phyloP scores from a whole-genome alignment of 2,797 vertebrate genomes.

The Jordanella pulchra region DNA sequence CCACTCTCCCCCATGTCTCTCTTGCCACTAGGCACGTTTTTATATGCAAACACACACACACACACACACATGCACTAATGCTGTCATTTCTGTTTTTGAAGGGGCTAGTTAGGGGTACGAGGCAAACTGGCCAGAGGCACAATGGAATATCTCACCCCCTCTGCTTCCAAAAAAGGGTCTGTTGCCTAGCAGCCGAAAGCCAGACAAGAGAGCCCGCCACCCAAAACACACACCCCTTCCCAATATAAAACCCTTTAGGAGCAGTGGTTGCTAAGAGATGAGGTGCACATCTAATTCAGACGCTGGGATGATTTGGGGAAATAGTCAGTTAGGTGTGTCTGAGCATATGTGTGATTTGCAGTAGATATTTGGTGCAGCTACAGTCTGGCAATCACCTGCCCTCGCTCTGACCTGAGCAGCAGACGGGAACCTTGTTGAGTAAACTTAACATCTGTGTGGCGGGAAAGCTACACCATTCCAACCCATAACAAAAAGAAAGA shows the following conservation, averaged over 20 bases:
- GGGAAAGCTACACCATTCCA: conserved; percentile 25
- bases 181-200: conserved; percentile 76
- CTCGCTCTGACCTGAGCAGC: conserved; percentile 33
- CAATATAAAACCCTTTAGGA: conserved; percentile 50
- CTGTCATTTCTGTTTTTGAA: conserved; percentile 17
- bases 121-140: conserved; percentile 46
- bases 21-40: conserved; percentile 29
- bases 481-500: conserved; percentile 5
- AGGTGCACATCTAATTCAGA: conserved; percentile 54
- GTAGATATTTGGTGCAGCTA: conserved; percentile 39
- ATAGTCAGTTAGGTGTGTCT: conserved; percentile 42
- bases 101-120: conserved; percentile 42
- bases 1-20: conserved; percentile 33
- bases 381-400: conserved; percentile 48
- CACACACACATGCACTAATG: not conserved
- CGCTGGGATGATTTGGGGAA: conserved; percentile 50
- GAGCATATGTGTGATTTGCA: conserved; percentile 1
- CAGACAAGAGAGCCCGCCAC: conserved; percentile 37
- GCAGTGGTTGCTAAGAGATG: conserved; percentile 69
- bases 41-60: conserved; percentile 25
- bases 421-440: conserved; percentile 33
- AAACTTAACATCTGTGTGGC: conserved; percentile 42
- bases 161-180: conserved; percentile 44
- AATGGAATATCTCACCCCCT: conserved; percentile 54
- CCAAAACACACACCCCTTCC: conserved; percentile 25